Conservation (phyloP, 2,888 invertebrate genomes). For the Euzophera pinguis region DNA sequence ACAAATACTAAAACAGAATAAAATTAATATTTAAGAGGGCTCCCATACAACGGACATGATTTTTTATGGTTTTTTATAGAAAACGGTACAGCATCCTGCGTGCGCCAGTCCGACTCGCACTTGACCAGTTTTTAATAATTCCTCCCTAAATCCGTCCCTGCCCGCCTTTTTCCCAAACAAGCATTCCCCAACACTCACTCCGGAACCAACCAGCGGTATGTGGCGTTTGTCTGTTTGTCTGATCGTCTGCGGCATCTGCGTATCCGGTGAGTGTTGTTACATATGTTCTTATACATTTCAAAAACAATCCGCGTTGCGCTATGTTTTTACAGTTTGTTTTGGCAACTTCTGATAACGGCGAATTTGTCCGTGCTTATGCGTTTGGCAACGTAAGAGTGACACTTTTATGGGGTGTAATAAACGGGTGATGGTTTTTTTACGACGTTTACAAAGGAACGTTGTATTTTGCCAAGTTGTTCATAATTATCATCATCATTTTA, state of each 20-base stretch:
- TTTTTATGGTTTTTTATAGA: no score
- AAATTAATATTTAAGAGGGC: no score
- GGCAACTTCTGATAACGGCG: not conserved
- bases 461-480: no score
- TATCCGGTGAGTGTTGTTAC: constrained; percentile 41
- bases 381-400: no score
- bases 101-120: no score
- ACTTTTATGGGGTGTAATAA: no score
- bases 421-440: no score
- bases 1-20: no score
- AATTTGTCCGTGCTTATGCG: not conserved
- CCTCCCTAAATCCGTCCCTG: not conserved
- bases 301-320: constrained; percentile 3
- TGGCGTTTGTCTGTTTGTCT: constrained; percentile 25
- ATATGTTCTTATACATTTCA: constrained; percentile 14
- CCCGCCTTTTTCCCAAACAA: not conserved
- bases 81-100: no score
- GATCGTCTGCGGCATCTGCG: constrained; percentile 25
- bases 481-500: no score
- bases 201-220: constrained; percentile 20
- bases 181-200: not conserved
- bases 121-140: not conserved
- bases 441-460: no score
- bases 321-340: not conserved
- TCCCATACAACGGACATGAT: no score